Conservation (phyloP, 37 sponge, comb jelly and placozoan genomes). For the Dysidea cf. avara region DNA sequence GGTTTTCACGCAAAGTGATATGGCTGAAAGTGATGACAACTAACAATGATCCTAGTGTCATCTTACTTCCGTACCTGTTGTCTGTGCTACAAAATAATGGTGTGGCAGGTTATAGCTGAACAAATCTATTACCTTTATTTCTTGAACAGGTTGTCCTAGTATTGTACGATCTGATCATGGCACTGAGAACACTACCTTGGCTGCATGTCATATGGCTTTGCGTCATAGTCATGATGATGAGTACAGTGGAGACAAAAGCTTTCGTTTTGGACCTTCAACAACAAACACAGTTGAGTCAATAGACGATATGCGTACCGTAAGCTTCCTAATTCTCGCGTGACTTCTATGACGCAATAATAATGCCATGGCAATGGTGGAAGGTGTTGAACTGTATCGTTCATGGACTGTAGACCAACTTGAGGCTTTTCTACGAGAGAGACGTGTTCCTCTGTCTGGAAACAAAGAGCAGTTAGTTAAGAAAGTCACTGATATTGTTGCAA, state of each 20-base stretch:
- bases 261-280: constrained; percentile 35
- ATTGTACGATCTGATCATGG: constrained; percentile 29
- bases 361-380: too few relatives aligned
- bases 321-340: too few relatives aligned
- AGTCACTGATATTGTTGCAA: too few relatives aligned
- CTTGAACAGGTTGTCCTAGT: constrained; percentile 28
- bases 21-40: constrained; percentile 33
- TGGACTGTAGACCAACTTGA: too few relatives aligned
- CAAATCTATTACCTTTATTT: too few relatives aligned
- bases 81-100: constrained; percentile 18
- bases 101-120: neutral
- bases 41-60: constrained; percentile 38
- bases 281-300: constrained; percentile 34
- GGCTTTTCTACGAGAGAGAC: too few relatives aligned
- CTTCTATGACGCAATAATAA: too few relatives aligned
- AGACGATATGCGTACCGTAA: too few relatives aligned
- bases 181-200: too few relatives aligned
- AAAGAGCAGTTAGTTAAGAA: too few relatives aligned
- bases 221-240: constrained; percentile 15
- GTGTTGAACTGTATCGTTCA: too few relatives aligned
- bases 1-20: constrained; percentile 22
- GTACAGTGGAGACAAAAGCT: constrained; percentile 31
- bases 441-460: too few relatives aligned
- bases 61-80: constrained; percentile 19
- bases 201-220: constrained; percentile 25